Percentiles rank a stretch among this genome's conserved stretches.
These are phyloP conservation scores for Buphagus erythrorhynchus DNA, from an alignment of 2,797 vertebrate species.

Conservation along the genomic window DNA sequence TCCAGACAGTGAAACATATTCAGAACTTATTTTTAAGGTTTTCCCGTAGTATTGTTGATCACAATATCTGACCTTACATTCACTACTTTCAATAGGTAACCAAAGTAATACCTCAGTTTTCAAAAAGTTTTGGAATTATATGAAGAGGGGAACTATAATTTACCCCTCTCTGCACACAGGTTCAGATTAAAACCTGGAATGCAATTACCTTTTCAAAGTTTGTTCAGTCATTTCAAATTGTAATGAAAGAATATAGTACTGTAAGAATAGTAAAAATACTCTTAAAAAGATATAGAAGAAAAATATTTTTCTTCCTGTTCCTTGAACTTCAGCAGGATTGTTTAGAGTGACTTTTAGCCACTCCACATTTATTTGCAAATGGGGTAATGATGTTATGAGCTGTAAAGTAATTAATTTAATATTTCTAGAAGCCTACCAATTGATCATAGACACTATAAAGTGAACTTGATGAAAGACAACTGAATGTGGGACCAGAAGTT, in stretches of 20 bases:
- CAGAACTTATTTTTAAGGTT: background rate
- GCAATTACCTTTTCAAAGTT: background rate
- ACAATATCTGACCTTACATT: background rate
- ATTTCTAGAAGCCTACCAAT: background rate
- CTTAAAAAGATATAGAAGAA: background rate
- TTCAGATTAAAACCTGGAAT: background rate
- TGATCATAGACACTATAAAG: background rate
- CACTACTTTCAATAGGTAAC: background rate
- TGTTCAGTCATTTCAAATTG: background rate
- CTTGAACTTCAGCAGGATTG: background rate
- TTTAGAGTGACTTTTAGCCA: constrained; percentile 4
- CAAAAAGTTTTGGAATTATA: background rate
- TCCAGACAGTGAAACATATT: background rate
- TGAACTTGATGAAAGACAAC: background rate
- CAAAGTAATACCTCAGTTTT: background rate
- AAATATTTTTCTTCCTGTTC: background rate
- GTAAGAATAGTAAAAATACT: background rate
- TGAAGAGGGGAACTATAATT: background rate
- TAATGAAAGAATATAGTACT: background rate
- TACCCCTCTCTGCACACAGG: background rate
- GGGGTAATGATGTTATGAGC: background rate
- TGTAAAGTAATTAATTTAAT: constrained; percentile 9
- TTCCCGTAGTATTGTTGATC: background rate
- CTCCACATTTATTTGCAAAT: background rate
- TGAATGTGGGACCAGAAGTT: background rate